Conservation (phyloP, 2,113 vertebrate species). For the Tachycineta bicolor region DNA sequence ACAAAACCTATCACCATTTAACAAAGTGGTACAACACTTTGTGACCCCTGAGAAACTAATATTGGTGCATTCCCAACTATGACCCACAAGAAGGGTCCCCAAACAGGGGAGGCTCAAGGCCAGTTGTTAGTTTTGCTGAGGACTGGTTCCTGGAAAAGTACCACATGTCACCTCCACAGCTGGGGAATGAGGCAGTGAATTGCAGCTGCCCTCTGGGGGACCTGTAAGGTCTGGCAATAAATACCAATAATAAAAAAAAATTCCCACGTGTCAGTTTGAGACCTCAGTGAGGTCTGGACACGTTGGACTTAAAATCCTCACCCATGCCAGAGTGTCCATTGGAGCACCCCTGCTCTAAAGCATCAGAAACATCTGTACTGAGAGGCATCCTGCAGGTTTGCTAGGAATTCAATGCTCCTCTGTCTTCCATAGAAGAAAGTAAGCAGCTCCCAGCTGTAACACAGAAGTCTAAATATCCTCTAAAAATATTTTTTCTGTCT, state of each 20-base stretch:
- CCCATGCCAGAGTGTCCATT: not conserved
- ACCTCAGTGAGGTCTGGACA: not conserved
- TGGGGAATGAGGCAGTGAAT: not conserved
- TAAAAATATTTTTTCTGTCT: constrained; percentile 19
- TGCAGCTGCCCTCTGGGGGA: not conserved
- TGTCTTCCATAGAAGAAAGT: not conserved
- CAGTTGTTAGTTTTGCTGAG: constrained; percentile 12
- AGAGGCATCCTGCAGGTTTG: not conserved
- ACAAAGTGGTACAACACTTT: not conserved
- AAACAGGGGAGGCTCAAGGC: not conserved
- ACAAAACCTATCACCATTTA: not conserved
- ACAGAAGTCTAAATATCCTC: not conserved
- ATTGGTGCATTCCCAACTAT: not conserved
- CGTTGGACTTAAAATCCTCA: not conserved
- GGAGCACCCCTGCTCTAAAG: not conserved
- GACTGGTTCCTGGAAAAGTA: not conserved
- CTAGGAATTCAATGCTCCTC: not conserved
- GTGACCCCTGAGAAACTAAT: not conserved
- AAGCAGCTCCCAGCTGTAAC: not conserved
- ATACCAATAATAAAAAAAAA: not conserved
- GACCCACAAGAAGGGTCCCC: not conserved
- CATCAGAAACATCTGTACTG: not conserved
- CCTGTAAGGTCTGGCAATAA: not conserved
- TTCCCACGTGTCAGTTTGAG: not conserved
- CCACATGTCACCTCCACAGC: not conserved